A percentile compares a stretch with the other conserved stretches of the same genome.
These are phyloP conservation scores for Channallabes apus DNA, from an alignment of 2,797 vertebrate species.

Conservation along the genomic window DNA sequence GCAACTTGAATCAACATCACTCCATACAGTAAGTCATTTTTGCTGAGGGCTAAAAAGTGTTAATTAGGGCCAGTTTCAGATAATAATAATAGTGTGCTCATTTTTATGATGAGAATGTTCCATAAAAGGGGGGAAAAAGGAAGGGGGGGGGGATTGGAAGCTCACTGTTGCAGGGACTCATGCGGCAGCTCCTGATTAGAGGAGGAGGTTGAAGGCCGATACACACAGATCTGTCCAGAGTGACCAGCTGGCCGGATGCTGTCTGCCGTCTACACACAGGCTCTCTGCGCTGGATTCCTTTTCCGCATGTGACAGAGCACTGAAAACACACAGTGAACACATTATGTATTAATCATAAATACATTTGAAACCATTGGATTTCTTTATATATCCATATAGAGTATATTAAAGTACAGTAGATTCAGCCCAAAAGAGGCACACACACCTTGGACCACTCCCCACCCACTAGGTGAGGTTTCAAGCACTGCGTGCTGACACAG, in stretches of 20 bases:
- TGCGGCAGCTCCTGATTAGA: constrained; percentile 79
- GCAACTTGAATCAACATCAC: not conserved
- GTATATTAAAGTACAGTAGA: not conserved
- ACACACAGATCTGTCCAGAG: constrained; percentile 71
- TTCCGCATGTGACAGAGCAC: constrained; percentile 89
- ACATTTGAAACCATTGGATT: not conserved
- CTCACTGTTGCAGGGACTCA: constrained; percentile 85
- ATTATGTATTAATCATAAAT: not conserved
- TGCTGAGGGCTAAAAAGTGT: not conserved
- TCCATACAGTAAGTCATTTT: not conserved
- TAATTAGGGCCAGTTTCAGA: not conserved
- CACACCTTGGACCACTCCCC: constrained; percentile 86
- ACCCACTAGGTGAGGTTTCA: constrained; percentile 70
- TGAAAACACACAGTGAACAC: constrained; percentile 54
- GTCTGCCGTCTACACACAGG: constrained; percentile 77
- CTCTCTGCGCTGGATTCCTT: constrained; percentile 82
- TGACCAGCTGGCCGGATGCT: constrained; percentile 72
- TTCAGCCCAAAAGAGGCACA: not conserved
- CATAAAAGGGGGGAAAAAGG: not conserved
- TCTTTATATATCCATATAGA: not conserved
- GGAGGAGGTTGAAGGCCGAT: constrained; percentile 68
- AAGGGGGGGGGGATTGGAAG: not conserved
- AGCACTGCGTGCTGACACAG: constrained; percentile 81
- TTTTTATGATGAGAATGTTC: not conserved
- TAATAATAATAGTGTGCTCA: not conserved